Percentiles rank a stretch among this genome's conserved stretches.
These are phyloP conservation scores for Ooceraea biroi DNA, from an alignment of 1,140 invertebrate species.

Conservation along the genomic window DNA sequence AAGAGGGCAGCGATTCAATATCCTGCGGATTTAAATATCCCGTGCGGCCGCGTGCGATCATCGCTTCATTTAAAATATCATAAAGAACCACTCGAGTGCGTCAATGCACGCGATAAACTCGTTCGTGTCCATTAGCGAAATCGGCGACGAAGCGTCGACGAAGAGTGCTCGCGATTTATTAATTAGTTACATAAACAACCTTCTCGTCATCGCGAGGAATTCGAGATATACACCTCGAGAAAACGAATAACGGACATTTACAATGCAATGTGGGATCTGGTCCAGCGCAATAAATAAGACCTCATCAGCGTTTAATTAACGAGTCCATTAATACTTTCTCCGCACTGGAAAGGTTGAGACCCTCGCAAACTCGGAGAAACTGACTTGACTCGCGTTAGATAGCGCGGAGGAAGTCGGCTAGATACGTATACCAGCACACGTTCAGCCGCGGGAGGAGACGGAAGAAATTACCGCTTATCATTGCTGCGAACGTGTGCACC, in stretches of 20 bases:
- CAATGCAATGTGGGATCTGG: not conserved
- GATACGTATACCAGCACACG: not conserved
- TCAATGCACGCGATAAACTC: not conserved
- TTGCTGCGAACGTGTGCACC: not conserved
- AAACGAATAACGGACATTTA: constrained; percentile 13
- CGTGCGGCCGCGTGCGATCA: not conserved
- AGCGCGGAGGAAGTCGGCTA: constrained; percentile 27
- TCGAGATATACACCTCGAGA: not conserved
- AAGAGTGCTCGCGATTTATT: not conserved
- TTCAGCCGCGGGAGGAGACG: not conserved
- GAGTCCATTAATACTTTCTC: constrained; percentile 57
- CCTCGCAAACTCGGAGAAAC: constrained; percentile 56
- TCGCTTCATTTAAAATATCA: not conserved
- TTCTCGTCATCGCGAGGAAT: not conserved
- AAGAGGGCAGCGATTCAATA: constrained; percentile 65
- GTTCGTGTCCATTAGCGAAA: not conserved
- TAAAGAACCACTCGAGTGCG: not conserved
- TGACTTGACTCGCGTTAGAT: constrained; percentile 26
- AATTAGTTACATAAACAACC: not conserved
- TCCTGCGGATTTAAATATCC: constrained; percentile 12
- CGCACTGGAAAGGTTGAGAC: constrained; percentile 52
- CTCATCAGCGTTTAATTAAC: constrained; percentile 14
- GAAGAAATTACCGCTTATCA: not conserved
- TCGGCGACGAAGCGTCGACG: not conserved
- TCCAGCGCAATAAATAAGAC: constrained; percentile 29